Percentiles rank a stretch among this genome's conserved stretches.
Evolutionary conservation across 2,888 invertebrate genomes (phyloP).

Genomic region (Hermaeophaga mercurialis): DNA sequence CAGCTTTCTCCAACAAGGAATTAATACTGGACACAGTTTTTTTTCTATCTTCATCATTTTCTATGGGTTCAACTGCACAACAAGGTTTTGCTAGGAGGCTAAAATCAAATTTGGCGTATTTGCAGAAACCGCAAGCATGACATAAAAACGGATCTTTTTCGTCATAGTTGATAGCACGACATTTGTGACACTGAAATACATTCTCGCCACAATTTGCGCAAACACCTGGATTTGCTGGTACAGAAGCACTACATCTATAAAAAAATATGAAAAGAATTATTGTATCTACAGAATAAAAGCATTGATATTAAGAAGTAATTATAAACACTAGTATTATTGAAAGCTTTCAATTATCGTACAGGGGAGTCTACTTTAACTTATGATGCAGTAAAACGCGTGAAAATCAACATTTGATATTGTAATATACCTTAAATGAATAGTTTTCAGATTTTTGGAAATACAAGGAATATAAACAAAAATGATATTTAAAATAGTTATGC

Average conservation of each 20-base stretch:
- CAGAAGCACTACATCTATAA: constrained; percentile 86
- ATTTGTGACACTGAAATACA: constrained; percentile 99
- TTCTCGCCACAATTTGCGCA: constrained; percentile 98
- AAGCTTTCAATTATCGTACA: no score
- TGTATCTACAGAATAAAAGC: no score
- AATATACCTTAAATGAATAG: no score
- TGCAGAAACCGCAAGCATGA: constrained; percentile 98
- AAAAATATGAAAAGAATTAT: no score
- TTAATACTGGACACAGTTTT: constrained; percentile 94
- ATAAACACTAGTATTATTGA: no score
- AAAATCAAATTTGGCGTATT: constrained; percentile 98
- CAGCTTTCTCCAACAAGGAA: constrained; percentile 89
- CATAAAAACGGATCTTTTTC: constrained; percentile 99
- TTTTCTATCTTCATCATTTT: constrained; percentile 94
- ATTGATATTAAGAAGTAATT: no score
- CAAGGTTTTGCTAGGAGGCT: constrained; percentile 88
- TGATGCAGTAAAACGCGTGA: no score
- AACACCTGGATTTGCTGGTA: constrained; percentile 96
- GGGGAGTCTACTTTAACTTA: no score
- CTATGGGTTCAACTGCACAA: constrained; percentile 96
- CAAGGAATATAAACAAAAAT: no score
- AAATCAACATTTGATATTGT: no score
- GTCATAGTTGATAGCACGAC: constrained; percentile 97
- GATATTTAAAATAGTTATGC: no score
- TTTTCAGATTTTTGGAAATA: no score